These are phyloP conservation scores for Osedax fenrisi DNA, from an alignment of 2,888 invertebrate species.

Conservation along the genomic window DNA sequence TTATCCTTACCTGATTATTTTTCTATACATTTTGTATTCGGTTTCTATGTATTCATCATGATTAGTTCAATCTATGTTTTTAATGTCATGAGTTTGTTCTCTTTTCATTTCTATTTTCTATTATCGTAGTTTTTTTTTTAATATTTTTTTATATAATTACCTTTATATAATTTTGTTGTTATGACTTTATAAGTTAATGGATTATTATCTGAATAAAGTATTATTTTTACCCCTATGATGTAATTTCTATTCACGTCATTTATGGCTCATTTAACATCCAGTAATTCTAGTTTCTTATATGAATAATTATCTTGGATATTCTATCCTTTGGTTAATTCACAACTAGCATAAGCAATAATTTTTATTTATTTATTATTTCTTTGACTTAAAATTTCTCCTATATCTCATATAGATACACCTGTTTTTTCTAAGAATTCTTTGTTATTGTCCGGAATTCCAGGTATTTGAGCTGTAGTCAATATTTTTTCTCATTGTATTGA, in stretches of 20 bases:
- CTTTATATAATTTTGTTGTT: neutral
- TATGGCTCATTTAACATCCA: neutral
- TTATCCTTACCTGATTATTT: too few relatives aligned
- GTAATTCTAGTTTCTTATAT: neutral
- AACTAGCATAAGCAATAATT: neutral
- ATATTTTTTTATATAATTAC: too few relatives aligned
- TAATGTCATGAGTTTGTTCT: too few relatives aligned
- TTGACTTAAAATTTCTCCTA: neutral
- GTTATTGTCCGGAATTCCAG: neutral
- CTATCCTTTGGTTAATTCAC: neutral
- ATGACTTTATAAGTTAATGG: neutral
- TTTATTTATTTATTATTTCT: neutral
- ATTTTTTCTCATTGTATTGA: neutral
- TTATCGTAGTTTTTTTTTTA: too few relatives aligned
- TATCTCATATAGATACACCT: neutral
- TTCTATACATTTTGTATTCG: too few relatives aligned
- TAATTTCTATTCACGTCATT: neutral
- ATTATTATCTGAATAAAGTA: neutral
- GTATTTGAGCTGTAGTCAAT: neutral
- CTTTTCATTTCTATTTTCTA: too few relatives aligned
- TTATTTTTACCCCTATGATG: neutral
- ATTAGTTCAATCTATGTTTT: too few relatives aligned
- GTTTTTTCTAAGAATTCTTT: neutral
- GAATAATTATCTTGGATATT: neutral
- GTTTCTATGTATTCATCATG: too few relatives aligned